These are phyloP conservation scores for Brachyhypopomus occidentalis DNA, from an alignment of 2,113 vertebrate genomes.

Conservation along the genomic window DNA sequence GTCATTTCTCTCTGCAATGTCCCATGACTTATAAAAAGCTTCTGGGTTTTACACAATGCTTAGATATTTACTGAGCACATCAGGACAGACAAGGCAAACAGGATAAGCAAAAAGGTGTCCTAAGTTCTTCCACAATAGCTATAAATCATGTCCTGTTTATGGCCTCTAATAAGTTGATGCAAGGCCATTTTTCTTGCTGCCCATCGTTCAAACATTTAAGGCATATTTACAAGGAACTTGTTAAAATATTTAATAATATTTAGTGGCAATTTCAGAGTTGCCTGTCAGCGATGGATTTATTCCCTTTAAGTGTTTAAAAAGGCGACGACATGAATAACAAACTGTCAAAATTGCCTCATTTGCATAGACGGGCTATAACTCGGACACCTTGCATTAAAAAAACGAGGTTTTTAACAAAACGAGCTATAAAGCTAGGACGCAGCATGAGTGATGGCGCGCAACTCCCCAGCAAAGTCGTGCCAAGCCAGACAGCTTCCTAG, in stretches of 20 bases:
- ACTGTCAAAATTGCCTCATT: constrained; percentile 81
- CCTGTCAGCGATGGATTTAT: constrained; percentile 77
- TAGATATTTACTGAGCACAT: constrained; percentile 69
- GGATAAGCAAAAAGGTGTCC: constrained; percentile 59
- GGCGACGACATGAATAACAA: constrained; percentile 82
- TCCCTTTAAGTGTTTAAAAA: constrained; percentile 83
- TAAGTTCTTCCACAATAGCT: constrained; percentile 68
- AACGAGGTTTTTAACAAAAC: constrained; percentile 83
- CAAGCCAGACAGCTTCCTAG: constrained; percentile 62
- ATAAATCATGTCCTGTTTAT: constrained; percentile 80
- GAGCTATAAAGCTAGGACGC: constrained; percentile 77
- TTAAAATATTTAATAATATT: constrained; percentile 89
- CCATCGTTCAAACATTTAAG: constrained; percentile 83
- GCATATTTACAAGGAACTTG: constrained; percentile 86
- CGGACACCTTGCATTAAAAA: constrained; percentile 80
- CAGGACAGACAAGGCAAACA: constrained; percentile 65
- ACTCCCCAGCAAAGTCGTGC: constrained; percentile 73
- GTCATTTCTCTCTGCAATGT: constrained; percentile 51
- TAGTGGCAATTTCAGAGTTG: constrained; percentile 81
- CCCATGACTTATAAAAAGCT: constrained; percentile 69
- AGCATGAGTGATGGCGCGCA: constrained; percentile 75
- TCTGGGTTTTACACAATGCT: constrained; percentile 70
- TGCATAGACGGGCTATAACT: constrained; percentile 82
- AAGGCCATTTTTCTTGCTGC: constrained; percentile 80
- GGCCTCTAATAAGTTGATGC: constrained; percentile 84